These are phyloP conservation scores for Tipula vernalis DNA, from an alignment of 2,888 invertebrate species.

Conservation along the genomic window DNA sequence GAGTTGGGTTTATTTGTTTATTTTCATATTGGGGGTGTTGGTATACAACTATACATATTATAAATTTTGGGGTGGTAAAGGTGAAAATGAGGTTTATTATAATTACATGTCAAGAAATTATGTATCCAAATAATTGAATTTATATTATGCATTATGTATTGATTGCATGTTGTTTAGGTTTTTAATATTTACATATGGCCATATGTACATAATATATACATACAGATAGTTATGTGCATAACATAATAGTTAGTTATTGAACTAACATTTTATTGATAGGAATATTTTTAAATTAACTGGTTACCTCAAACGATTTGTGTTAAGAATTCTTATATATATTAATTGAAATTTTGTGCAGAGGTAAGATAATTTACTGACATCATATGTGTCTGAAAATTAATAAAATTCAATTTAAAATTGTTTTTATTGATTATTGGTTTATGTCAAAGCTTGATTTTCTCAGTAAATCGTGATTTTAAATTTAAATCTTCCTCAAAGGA, in stretches of 20 bases:
- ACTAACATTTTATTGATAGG: not conserved
- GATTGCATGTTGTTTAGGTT: not conserved
- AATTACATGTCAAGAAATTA: slow-evolving; percentile 4
- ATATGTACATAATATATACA: not conserved
- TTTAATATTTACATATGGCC: not conserved
- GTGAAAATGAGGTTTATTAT: not conserved
- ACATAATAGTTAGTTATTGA: not conserved
- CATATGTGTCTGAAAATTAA: not conserved
- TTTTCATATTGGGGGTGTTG: not conserved
- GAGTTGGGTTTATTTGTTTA: not conserved
- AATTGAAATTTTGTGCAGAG: not conserved
- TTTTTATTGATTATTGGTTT: not conserved
- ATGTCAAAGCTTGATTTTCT: not conserved
- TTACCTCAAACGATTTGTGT: slow-evolving; percentile 4
- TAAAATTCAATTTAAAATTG: not conserved
- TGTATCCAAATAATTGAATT: slow-evolving; percentile 4
- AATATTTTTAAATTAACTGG: slow-evolving; percentile 4
- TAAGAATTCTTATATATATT: not conserved
- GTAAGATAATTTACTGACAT: not conserved
- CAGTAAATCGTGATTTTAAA: no score
- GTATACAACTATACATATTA: not conserved
- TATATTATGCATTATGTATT: not conserved
- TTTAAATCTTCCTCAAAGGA: no score
- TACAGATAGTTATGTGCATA: not conserved
- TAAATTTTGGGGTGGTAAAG: not conserved